Evolutionary conservation across 1,140 invertebrate species (phyloP).

Genomic region (Polyergus mexicanus): DNA sequence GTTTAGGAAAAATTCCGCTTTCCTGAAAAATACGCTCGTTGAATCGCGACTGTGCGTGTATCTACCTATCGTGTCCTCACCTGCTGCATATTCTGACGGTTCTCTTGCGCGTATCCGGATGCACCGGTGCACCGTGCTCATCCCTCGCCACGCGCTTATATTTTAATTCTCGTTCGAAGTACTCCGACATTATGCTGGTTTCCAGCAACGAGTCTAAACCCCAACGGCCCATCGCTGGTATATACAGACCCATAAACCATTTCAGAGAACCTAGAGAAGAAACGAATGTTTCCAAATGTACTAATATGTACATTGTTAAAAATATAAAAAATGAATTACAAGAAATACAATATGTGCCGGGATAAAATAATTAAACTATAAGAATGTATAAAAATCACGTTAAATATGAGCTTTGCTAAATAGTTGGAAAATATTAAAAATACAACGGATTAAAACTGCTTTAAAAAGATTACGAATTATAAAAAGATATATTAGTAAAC

Average conservation of each 20-base stretch:
- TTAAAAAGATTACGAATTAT: neutral
- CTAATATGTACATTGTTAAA: neutral
- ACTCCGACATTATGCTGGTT: constrained; percentile 33
- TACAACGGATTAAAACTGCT: neutral
- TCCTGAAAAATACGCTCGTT: constrained; percentile 37
- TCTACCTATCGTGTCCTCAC: constrained; percentile 20
- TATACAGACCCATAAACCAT: constrained; percentile 67
- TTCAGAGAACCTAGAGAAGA: constrained; percentile 59
- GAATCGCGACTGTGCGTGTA: neutral
- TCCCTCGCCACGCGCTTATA: constrained; percentile 51
- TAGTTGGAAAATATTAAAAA: neutral
- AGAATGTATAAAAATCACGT: neutral
- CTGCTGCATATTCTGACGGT: constrained; percentile 69
- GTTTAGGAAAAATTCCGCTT: constrained; percentile 68
- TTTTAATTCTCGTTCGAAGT: constrained; percentile 62
- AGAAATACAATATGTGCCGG: neutral
- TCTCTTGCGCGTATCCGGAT: constrained; percentile 66
- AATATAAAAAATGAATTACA: constrained; percentile 20
- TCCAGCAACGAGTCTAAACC: constrained; percentile 64
- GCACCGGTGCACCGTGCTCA: constrained; percentile 58
- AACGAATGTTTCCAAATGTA: neutral
- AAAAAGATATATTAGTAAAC: neutral
- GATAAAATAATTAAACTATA: neutral
- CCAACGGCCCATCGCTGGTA: constrained; percentile 66
- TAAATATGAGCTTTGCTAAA: neutral